These are phyloP conservation scores for Norana najaformis DNA, from an alignment of 2,888 invertebrate species.

Conservation along the genomic window DNA sequence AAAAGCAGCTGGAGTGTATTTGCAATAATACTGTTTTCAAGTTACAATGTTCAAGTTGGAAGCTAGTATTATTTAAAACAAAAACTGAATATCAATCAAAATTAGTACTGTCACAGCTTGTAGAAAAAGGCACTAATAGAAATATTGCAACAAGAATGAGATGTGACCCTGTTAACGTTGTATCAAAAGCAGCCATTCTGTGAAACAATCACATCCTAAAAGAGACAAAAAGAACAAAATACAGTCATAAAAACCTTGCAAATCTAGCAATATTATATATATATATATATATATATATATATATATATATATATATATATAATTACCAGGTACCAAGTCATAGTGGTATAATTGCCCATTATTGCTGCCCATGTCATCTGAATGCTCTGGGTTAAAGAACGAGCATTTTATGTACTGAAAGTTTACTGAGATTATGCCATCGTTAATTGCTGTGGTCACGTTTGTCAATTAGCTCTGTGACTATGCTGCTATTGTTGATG, in stretches of 20 bases:
- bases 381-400: not conserved
- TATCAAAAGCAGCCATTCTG: not conserved
- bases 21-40: not conserved
- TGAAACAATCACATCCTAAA: not conserved
- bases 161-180: conserved; percentile 13
- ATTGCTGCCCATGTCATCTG: not conserved
- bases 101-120: not conserved
- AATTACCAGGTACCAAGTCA: not conserved
- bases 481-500: no score
- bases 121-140: not conserved
- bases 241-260: not conserved
- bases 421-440: no score
- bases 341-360: not conserved
- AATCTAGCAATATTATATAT: no score
- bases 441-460: no score
- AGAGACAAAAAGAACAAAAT: not conserved
- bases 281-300: no score
- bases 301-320: no score
- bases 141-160: conserved; percentile 13
- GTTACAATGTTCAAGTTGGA: not conserved
- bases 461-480: no score
- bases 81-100: not conserved
- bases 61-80: not conserved
- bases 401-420: not conserved
- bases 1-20: not conserved